These are phyloP conservation scores for Drosophila infuscata DNA, from an alignment of 2,888 invertebrate genomes.

Conservation along the genomic window DNA sequence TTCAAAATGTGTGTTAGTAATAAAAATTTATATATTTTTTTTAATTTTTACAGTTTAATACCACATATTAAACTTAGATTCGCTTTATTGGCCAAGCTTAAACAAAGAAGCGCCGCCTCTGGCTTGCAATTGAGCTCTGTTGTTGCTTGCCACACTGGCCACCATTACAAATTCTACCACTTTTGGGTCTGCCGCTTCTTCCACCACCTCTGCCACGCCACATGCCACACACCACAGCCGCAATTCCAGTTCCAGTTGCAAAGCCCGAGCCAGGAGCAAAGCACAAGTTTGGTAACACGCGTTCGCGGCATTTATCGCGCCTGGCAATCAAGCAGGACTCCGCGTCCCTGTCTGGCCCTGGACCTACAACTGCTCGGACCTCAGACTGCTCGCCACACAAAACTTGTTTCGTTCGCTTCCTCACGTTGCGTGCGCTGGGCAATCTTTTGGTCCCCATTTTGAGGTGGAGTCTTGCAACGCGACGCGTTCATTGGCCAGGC, in stretches of 20 bases:
- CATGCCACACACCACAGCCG: slow-evolving; percentile 34
- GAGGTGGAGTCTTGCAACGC: slow-evolving; percentile 74
- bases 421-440: slow-evolving; percentile 52
- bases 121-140: slow-evolving; percentile 25
- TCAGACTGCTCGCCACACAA: slow-evolving; percentile 43
- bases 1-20: neutral
- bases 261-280: slow-evolving; percentile 31
- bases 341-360: slow-evolving; percentile 56
- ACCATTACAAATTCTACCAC: slow-evolving; percentile 79
- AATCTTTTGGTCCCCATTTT: slow-evolving; percentile 69
- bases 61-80: neutral
- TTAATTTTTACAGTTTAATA: neutral
- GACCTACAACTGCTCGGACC: slow-evolving; percentile 24
- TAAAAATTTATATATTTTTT: neutral
- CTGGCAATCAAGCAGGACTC: slow-evolving; percentile 73
- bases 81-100: neutral
- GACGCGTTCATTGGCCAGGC: slow-evolving; percentile 65
- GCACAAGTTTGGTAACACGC: slow-evolving; percentile 60
- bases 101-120: slow-evolving; percentile 25
- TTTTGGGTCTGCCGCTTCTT: slow-evolving; percentile 55
- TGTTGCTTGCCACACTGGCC: slow-evolving; percentile 46
- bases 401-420: slow-evolving; percentile 48
- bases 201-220: slow-evolving; percentile 44
- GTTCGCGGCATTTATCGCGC: slow-evolving; percentile 65
- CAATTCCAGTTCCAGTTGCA: slow-evolving; percentile 31